phyloP scores from a whole-genome alignment of 2,797 vertebrate species.

The Cephalopachus bancanus region DNA sequence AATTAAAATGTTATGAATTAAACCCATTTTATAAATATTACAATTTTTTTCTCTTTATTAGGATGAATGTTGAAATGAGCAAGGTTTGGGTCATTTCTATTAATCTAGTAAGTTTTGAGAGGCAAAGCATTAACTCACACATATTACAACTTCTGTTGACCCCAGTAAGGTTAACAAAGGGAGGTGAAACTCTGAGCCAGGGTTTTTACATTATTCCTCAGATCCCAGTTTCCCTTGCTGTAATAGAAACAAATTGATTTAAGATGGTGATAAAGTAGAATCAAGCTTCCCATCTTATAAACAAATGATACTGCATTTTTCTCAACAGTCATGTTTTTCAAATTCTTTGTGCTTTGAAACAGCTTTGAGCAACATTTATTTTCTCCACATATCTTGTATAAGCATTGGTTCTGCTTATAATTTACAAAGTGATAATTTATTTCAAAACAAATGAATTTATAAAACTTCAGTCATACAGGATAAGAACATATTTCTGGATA shows the following conservation, averaged over 20 bases:
- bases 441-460: neutral
- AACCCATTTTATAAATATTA: neutral
- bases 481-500: neutral
- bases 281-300: neutral
- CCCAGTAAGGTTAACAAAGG: constrained; percentile 34
- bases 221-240: neutral
- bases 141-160: constrained; percentile 3
- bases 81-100: neutral
- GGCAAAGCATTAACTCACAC: constrained; percentile 25
- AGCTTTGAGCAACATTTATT: neutral
- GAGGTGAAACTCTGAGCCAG: constrained; percentile 1
- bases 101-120: neutral
- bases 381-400: neutral
- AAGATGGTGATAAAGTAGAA: neutral
- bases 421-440: constrained; percentile 26
- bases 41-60: neutral
- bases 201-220: constrained; percentile 55
- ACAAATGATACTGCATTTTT: neutral
- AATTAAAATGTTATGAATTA: neutral
- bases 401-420: neutral
- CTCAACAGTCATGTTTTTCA: neutral
- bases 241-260: constrained; percentile 59
- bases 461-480: neutral
- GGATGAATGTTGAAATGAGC: neutral
- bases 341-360: constrained; percentile 36